Evolutionary conservation across 1,140 invertebrate genomes (phyloP), one percentile per base, ranked within the genome.

Genomic region (Whitmania pigra): DNA sequence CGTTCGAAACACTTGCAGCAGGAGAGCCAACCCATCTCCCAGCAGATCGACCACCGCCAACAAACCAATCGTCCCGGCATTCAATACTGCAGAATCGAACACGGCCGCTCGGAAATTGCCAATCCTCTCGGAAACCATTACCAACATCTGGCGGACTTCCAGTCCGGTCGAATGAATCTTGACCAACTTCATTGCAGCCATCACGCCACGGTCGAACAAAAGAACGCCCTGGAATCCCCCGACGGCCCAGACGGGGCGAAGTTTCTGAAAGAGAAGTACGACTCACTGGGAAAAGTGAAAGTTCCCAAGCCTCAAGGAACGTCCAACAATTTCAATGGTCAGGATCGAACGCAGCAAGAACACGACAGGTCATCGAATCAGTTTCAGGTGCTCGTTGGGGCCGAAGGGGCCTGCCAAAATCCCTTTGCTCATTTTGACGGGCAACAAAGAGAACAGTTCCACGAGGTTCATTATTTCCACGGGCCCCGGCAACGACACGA

Each of bases 221-320:
- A 63, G 29, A 31, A n/a, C 15, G 22, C 29, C 22, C 22, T 63
- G 22, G 57, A 22, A 63, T 25, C 57, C 22, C 22, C 22, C 11
- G 29, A 63, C 57, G 57, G 29, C 11, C 22, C 3, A 9, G 67
- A 36, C 25, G 69, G 36, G 7, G 31, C 49, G 13, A 70, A 49
- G 69, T 70, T 53, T 53, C 25, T 70, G 36, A 70, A 70, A 18
- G 69, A 70, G 53, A 70, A 70, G 53, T 70, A 70, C 69, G 69
- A 70, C 49, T 53, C 69, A 3, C 43, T 70, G 31, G 69, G 69
- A 22, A 70, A 70, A 49, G 53, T 70, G 22, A 70, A 70, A 25
- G 53, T 53, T 22, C 40, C 40, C 31, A 70, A 70, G n/a, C 40
- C 53, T 25, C 57, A 63, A 63, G n/a, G 25, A 36, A 53, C 36